Evolutionary conservation across 2,113 vertebrate species (phyloP), one percentile per base, ranked within the genome.

Genomic region (Triplophysa rosa): DNA sequence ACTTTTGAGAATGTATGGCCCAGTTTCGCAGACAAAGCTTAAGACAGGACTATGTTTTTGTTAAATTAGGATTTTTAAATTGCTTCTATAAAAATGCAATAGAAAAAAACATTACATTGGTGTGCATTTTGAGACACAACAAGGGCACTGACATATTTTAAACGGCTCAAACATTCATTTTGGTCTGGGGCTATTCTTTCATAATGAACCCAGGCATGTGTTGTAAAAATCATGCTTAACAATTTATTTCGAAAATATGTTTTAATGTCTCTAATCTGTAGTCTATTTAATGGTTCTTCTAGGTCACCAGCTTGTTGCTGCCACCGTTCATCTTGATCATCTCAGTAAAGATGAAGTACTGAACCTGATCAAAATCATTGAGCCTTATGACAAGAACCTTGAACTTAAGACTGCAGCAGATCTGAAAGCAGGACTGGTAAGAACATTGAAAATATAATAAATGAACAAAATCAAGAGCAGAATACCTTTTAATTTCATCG

Each of bases 221-320:
- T 54, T 17, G 16, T 4, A 54, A 17, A 17, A 17, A 4, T 17
- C 6, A 1, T 6, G 17, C 2, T 16, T n/a, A 1, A 17, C 9
- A 7, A 8, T 8, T 19, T 8, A 7, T 16, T 19, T 19, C 17
- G 47, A 16, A 16, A 2, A 3, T 19, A 58, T 58, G 2, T 58
- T 58, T 58, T 21, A 58, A 21, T 21, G 8, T 21, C 4, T 19
- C 4, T 56, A n/a, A 58, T 21, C 6, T 16, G 2, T 21, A 19
- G 52, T 56, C 52, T 56, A 19, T 45, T 19, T 16, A 3, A 23
- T 59, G 17, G 2, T 21, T 42, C 45, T 23, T 26, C 37, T 77
- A 94, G 93, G 87, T n/a, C 89, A 91, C 52, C 84, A 90, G 77
- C 85, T 92, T 45, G 87, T 91, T 24, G 85, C 87, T 71, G 92